Base-by-base conservation (phyloP, 64 coral and sea anemone species). In the Actinia equina region DNA sequence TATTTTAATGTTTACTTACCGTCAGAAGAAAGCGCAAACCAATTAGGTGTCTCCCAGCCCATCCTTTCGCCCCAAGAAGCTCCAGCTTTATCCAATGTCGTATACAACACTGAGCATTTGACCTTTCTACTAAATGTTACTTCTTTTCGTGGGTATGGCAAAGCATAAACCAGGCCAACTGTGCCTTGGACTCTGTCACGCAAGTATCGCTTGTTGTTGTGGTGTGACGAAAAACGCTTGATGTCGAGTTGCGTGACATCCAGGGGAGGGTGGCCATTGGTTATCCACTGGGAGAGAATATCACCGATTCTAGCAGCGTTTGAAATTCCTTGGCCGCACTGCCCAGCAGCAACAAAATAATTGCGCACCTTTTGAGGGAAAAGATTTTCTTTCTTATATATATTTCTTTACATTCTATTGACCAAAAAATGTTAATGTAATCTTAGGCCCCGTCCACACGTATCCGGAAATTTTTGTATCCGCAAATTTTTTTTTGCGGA, bases 31-130 rank as follows among this genome's bases (percentile, higher is more conserved):
- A 86, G 62, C 6, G 76, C 43, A 60, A 94, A 98, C 92, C 92
- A 98, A 62, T 93, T 91, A n/a, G 95, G 86, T 81, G 88, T 86
- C 42, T 98, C 95, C 95, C 95, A 98, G 19, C 95, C 95, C 95
- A 94, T 98, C 42, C 84, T 90, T 20, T 94, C 89, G 9, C 89
- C 86, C 95, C 95, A 98, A 44, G 87, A 88, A 62, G 95, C 95
- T 57, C 95, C 95, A 52, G 89, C 71, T 18, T 82, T 82, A 61
- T 88, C 79, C 63, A 98, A 16, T 57, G 55, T 57, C 3, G 92
- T 85, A 85, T 94, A 88, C 16, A 98, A 63, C 20, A 90, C 89
- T 45, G 95, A 89, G 30, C 91, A 94, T 37, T 77, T 88, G 16
- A 98, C 22, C 17, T 84, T 80, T 26, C 95, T 83, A 45, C 85